Evolutionary conservation across 2,113 vertebrate genomes (phyloP).

Genomic region (Passer domesticus): DNA sequence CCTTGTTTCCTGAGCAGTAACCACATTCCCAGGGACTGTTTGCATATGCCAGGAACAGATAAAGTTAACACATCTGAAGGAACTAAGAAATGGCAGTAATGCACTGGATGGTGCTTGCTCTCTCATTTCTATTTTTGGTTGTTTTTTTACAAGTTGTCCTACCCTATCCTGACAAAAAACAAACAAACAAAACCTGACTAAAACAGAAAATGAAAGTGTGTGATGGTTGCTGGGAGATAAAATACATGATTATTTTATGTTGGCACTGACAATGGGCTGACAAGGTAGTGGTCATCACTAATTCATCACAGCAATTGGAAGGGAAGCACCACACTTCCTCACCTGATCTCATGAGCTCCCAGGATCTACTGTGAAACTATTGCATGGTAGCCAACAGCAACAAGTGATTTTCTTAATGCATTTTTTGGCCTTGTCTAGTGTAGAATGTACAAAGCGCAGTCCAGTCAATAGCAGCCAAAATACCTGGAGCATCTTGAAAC

Average conservation of each 20-base stretch:
- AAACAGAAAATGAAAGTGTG: background rate
- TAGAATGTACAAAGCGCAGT: background rate
- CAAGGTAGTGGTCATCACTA: background rate
- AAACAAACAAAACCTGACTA: background rate
- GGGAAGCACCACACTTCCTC: background rate
- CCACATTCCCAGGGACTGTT: constrained; percentile 5
- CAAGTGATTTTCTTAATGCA: background rate
- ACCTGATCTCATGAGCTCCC: background rate
- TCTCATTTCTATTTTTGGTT: background rate
- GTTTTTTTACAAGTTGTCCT: background rate
- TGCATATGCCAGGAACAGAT: constrained; percentile 26
- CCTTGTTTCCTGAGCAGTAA: constrained; percentile 31
- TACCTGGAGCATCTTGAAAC: background rate
- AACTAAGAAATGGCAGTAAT: background rate
- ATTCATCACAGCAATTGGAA: background rate
- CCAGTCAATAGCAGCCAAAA: background rate
- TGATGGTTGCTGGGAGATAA: background rate
- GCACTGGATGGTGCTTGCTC: background rate
- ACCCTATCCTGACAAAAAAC: background rate
- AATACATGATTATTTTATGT: background rate
- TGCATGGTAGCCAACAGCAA: background rate
- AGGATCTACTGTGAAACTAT: background rate
- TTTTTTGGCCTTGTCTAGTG: background rate
- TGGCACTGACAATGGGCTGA: background rate
- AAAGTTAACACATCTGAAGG: background rate